Percentiles rank a stretch among this genome's conserved stretches.
phyloP scores from a whole-genome alignment of 2,113 vertebrate species.

The Orcinus orca region DNA sequence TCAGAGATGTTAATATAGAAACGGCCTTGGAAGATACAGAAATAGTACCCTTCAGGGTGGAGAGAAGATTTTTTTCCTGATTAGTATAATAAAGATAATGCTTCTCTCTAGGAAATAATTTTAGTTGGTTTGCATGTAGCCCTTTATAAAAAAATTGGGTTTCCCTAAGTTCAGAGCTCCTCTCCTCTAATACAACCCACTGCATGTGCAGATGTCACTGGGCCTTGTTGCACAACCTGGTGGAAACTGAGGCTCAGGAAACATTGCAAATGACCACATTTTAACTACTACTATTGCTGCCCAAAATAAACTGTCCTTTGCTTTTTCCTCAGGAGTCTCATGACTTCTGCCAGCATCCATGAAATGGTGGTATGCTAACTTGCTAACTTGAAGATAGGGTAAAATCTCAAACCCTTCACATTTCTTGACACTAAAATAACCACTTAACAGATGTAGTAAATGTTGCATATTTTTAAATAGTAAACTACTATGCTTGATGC shows the following conservation, averaged over 20 bases:
- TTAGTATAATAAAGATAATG: background rate
- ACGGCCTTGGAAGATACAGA: background rate
- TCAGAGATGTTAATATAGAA: background rate
- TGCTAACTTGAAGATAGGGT: background rate
- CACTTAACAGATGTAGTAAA: background rate
- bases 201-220: no score
- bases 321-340: background rate
- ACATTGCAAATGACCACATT: background rate
- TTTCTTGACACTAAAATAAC: background rate
- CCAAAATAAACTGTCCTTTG: background rate
- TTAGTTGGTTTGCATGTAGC: background rate
- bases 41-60: background rate
- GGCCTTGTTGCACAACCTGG: background rate
- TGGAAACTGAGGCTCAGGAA: background rate
- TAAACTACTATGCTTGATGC: background rate
- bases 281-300: background rate
- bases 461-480: background rate
- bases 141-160: background rate
- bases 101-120: background rate
- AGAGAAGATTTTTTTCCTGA: background rate
- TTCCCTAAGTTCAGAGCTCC: background rate
- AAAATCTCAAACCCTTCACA: background rate
- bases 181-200: background rate
- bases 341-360: background rate
- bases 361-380: background rate